Conservation (phyloP, 2,797 vertebrate species). For the Sebastes itinus region DNA sequence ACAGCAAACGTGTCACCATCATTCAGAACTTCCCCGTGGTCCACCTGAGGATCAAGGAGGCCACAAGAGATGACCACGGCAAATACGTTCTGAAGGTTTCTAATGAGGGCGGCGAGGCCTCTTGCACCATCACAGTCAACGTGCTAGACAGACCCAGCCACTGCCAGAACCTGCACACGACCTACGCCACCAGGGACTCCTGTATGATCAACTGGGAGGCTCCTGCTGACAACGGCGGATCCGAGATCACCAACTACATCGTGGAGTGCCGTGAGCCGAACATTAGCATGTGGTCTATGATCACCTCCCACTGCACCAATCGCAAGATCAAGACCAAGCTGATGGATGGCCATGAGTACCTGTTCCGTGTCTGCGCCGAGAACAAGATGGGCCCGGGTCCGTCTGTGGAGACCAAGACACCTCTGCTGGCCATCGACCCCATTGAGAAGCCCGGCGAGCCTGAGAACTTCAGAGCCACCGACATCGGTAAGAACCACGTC, state of each 20-base stretch:
- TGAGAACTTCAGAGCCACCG: slow-evolving; percentile 94
- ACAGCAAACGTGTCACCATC: slow-evolving; percentile 87
- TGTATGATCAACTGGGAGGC: slow-evolving; percentile 97
- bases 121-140: slow-evolving; percentile 91
- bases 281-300: slow-evolving; percentile 93
- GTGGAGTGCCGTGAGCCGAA: slow-evolving; percentile 96
- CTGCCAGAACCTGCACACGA: slow-evolving; percentile 91
- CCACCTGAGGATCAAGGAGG: slow-evolving; percentile 92
- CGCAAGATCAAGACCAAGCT: slow-evolving; percentile 93
- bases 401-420: slow-evolving; percentile 91
- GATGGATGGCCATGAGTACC: slow-evolving; percentile 93
- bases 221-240: slow-evolving; percentile 95
- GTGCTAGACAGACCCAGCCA: slow-evolving; percentile 97
- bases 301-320: slow-evolving; percentile 93
- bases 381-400: slow-evolving; percentile 97
- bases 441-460: slow-evolving; percentile 95
- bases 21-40: slow-evolving; percentile 89
- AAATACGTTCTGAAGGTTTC: slow-evolving; percentile 94
- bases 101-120: slow-evolving; percentile 94
- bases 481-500: slow-evolving; percentile 94
- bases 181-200: slow-evolving; percentile 90
- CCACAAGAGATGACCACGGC: slow-evolving; percentile 92
- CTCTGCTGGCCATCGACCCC: slow-evolving; percentile 93
- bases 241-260: slow-evolving; percentile 98
- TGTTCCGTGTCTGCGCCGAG: slow-evolving; percentile 97